Evolutionary conservation across 2,797 vertebrate genomes (phyloP).

Genomic region (Craterocephalus amniculus): DNA sequence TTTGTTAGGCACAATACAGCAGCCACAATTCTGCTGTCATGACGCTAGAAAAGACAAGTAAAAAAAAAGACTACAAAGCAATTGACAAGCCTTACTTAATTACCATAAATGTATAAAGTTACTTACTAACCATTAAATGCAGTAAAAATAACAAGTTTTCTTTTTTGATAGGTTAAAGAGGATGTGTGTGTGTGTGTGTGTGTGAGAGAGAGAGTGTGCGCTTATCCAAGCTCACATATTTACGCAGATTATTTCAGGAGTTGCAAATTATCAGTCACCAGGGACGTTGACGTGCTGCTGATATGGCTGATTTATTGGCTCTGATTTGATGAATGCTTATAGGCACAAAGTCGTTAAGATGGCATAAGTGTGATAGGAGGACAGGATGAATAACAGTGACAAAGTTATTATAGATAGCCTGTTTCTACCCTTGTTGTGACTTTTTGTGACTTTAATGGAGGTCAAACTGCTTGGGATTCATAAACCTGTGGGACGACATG

Average conservation of each 20-base stretch:
- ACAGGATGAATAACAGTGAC: slow-evolving; percentile 42
- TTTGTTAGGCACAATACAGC: too few relatives aligned
- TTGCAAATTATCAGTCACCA: slow-evolving; percentile 61
- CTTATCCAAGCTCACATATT: neutral
- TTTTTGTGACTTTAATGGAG: slow-evolving; percentile 46
- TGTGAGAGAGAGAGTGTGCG: neutral
- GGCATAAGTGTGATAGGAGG: slow-evolving; percentile 53
- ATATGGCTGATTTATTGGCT: slow-evolving; percentile 73
- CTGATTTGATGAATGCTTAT: slow-evolving; percentile 69
- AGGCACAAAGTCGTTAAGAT: slow-evolving; percentile 72
- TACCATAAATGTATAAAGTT: neutral
- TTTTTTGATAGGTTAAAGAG: slow-evolving; percentile 19
- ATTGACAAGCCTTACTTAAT: neutral
- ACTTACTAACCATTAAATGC: neutral
- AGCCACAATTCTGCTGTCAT: too few relatives aligned
- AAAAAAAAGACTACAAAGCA: neutral
- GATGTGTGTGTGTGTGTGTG: neutral
- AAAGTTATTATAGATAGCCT: slow-evolving; percentile 54
- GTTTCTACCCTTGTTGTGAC: slow-evolving; percentile 55
- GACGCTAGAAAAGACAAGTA: too few relatives aligned
- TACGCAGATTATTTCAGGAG: slow-evolving; percentile 30
- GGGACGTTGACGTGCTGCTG: slow-evolving; percentile 52
- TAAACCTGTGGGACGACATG: neutral
- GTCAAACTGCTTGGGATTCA: slow-evolving; percentile 18
- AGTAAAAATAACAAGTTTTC: slow-evolving; percentile 3